These are phyloP conservation scores for Papilio aristodemus DNA, from an alignment of 1,140 invertebrate species.

Conservation along the genomic window DNA sequence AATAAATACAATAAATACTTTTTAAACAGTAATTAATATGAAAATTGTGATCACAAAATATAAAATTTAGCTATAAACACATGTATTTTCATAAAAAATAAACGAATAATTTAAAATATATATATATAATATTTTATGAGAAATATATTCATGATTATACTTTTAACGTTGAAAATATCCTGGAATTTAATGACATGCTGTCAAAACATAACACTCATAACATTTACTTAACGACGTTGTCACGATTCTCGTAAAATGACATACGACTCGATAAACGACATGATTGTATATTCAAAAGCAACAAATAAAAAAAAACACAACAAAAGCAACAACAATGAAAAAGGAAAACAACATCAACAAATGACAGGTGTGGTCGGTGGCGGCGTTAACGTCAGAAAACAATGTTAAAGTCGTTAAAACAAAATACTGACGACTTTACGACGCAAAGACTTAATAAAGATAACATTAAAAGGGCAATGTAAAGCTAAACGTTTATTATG, in stretches of 20 bases:
- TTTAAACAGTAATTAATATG: no score
- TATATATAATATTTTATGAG: background rate
- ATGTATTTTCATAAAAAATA: no score
- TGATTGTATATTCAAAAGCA: conserved; percentile 15
- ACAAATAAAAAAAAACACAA: conserved; percentile 3
- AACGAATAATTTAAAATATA: no score
- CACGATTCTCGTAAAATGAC: conserved; percentile 32
- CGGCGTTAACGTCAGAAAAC: conserved; percentile 38
- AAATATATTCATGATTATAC: background rate
- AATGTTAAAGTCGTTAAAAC: conserved; percentile 40
- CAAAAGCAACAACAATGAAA: conserved; percentile 17
- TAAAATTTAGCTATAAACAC: no score
- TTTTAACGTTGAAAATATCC: conserved; percentile 1
- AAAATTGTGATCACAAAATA: no score
- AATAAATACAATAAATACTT: no score
- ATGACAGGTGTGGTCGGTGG: conserved; percentile 41
- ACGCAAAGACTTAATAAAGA: conserved; percentile 55
- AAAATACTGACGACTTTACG: conserved; percentile 50
- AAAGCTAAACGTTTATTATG: conserved; percentile 56
- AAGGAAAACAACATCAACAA: conserved; percentile 33
- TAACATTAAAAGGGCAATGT: conserved; percentile 49
- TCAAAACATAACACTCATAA: conserved; percentile 11
- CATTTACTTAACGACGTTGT: conserved; percentile 26
- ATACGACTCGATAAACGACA: conserved; percentile 17
- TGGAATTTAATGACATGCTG: background rate